These are phyloP conservation scores for Latrodectus hesperus DNA, from an alignment of 2,888 invertebrate species.

Conservation along the genomic window DNA sequence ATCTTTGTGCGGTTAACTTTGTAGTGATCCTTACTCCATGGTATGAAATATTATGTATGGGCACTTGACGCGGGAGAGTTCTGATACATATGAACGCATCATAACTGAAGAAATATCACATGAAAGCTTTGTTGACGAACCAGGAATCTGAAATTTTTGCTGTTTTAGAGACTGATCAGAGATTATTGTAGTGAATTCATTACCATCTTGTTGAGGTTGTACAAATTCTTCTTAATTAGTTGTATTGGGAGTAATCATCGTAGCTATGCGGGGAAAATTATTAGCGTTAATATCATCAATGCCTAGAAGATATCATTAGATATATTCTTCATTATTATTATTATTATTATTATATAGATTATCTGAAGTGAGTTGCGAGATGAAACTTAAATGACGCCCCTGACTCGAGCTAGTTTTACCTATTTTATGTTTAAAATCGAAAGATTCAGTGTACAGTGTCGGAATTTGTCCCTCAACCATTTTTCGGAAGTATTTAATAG, in stretches of 20 bases:
- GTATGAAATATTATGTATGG: not conserved
- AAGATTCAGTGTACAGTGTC: not conserved
- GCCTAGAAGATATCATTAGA: not conserved
- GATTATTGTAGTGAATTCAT: not conserved
- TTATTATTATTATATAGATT: too few relatives aligned
- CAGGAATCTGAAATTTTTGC: too few relatives aligned
- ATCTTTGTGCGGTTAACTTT: not conserved
- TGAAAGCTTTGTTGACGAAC: too few relatives aligned
- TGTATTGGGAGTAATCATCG: not conserved
- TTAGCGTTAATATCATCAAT: not conserved
- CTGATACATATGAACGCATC: not conserved
- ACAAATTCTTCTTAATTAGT: not conserved
- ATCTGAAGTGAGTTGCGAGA: not conserved
- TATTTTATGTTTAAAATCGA: not conserved
- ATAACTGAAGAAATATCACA: not conserved
- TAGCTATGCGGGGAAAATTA: not conserved
- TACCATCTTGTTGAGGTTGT: not conserved
- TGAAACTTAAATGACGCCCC: not conserved
- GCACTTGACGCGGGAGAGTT: not conserved
- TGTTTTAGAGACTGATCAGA: not conserved
- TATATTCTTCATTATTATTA: too few relatives aligned
- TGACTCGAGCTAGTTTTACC: not conserved
- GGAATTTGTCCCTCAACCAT: not conserved
- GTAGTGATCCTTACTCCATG: not conserved
- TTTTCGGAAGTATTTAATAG: not conserved